Evolutionary conservation across 2,797 vertebrate species (phyloP), one percentile per base, ranked within the genome.

Genomic region (Eleutherodactylus coqui): DNA sequence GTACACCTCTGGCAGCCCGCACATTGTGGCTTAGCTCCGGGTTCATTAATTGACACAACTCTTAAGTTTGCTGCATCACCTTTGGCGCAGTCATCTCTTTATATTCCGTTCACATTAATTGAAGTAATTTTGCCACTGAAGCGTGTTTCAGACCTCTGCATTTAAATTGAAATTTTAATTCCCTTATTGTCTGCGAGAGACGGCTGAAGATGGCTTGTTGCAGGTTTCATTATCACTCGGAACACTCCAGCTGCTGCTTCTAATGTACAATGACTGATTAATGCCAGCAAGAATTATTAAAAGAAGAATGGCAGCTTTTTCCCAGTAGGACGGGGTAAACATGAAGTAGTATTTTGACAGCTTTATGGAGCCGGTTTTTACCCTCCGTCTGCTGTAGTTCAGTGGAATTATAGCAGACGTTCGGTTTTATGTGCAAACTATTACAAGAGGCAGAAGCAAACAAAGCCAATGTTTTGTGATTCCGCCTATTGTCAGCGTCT

Each of bases 131-230:
- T 93, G 93, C 91, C 92, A 93, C 93, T 93, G 94, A 93, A 95
- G 95, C 94, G 89, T 95, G 93, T 94, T 95, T 93, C 93, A 91
- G 92, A 93, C 93, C 94, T 93, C 94, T 94, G 94, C 94, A 95
- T 95, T 95, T 94, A 95, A 96, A 96, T 95, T 94, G 94, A 94
- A 95, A 94, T 96, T 95, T 94, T 95, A 95, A 95, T 95, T 95
- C 94, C 93, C 94, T 93, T 90, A 94, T 95, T 95, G 94, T 96
- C 94, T 94, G 93, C 92, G 92, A 90, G 94, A 93, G 93, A 91
- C 29, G 72, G 92, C 90, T 89, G 92, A 93, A 94, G 94, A 95
- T 94, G 93, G 91, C 92, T 94, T 94, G 94, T 95, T 95, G 93
- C 93, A 94, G 94, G 93, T 95, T 95, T 96, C 94, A 95, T 96